phyloP scores from a whole-genome alignment of 2,797 vertebrate species.

The Enteromius viviparus region DNA sequence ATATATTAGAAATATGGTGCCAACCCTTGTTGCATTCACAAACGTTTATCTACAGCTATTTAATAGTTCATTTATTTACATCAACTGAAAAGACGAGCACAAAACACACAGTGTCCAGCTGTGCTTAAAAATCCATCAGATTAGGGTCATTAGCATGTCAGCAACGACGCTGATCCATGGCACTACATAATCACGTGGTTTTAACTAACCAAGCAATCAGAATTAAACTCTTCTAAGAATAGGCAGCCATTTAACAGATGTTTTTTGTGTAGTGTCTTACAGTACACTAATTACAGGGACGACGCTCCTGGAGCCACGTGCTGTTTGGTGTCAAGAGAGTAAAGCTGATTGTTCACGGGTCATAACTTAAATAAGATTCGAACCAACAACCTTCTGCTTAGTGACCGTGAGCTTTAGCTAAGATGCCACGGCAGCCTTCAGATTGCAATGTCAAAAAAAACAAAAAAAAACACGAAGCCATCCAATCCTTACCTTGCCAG shows the following conservation, averaged over 20 bases:
- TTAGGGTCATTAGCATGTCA: conserved; percentile 5
- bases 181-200: background rate
- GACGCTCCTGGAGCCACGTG: background rate
- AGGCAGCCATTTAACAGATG: background rate
- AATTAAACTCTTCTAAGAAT: conserved; percentile 6
- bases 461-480: background rate
- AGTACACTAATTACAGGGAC: background rate
- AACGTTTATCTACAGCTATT: background rate
- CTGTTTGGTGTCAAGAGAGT: background rate
- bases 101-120: background rate
- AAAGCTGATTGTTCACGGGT: background rate
- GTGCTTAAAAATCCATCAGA: background rate
- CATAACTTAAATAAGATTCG: background rate
- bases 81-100: background rate
- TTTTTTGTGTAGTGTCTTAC: background rate
- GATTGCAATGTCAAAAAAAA: background rate
- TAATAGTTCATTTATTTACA: background rate
- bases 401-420: background rate
- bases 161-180: background rate
- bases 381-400: background rate
- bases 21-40: background rate
- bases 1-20: background rate
- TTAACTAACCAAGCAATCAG: conserved; percentile 4
- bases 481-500: background rate
- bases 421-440: background rate